Evolutionary conservation across 1,140 invertebrate genomes (phyloP), one percentile per base, ranked within the genome.

Genomic region (Papilio xuthus): DNA sequence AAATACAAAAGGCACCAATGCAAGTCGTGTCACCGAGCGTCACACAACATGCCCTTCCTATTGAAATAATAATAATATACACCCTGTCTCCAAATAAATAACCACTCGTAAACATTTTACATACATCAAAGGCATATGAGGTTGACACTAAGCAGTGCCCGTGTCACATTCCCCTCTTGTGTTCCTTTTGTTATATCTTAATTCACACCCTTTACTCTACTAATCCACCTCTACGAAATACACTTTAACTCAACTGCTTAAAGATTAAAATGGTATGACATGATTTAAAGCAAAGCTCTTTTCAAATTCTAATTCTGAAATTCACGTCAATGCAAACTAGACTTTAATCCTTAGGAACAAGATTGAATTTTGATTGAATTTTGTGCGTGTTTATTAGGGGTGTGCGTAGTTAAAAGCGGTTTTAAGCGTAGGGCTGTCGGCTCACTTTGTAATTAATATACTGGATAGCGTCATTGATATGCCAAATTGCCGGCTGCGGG

Each of bases 391-490:
- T 84, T 84, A 83, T 85, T 80, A 88, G 81, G 86, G 89, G 84
- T 85, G 89, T 84, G 84, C 83, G 83, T 88, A 88, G 85, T 90
- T 87, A 86, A 88, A 88, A 91, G 83, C 86, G 81, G 86, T 83
- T 84, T 87, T 85, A 84, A 76, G 20, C 82, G 82, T 83, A 85
- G 87, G 85, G 84, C 79, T 86, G 88, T 82, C 87, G 86, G 88
- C 80, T 67, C 81, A 81, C 86, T 90, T 90, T 92, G 90, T 92
- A 92, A 92, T 93, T 89, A 92, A 91, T 91, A 92, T 86, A 89
- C 91, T 88, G 86, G 82, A 84, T 83, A 83, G 85, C 85, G 86
- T 83, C 83, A 91, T 91, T 90, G 89, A 90, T 88, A 92, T 90
- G 88, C 82, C 85, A 88, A 89, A 89, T 91, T 89, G 86, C 83